Evolutionary conservation across 2,797 vertebrate species (phyloP).

Genomic region (Delichon dasypus): DNA sequence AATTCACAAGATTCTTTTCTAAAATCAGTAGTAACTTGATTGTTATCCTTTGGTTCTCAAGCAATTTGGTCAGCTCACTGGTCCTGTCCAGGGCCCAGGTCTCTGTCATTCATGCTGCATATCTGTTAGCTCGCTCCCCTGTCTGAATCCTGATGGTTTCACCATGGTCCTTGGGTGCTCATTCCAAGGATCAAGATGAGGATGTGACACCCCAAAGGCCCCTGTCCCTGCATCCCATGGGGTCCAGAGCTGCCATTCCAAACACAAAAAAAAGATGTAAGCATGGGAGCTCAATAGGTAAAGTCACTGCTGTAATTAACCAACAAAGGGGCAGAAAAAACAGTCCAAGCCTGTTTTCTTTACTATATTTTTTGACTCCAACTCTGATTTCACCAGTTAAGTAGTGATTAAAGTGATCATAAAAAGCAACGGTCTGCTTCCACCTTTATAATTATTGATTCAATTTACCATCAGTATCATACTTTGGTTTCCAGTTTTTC

Average conservation of each 20-base stretch:
- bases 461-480: not conserved
- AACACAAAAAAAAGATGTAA: not conserved
- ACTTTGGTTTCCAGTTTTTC: not conserved
- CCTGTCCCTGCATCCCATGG: not conserved
- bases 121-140: not conserved
- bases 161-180: rapidly evolving
- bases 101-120: not conserved
- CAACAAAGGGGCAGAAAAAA: not conserved
- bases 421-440: not conserved
- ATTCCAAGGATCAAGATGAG: not conserved
- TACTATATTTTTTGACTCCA: rapidly evolving
- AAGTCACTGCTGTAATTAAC: not conserved
- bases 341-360: not conserved
- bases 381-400: not conserved
- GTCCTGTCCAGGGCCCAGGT: not conserved
- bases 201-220: not conserved
- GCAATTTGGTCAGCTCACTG: not conserved
- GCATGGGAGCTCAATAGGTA: not conserved
- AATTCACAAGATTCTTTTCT: not conserved
- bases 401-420: not conserved
- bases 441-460: not conserved
- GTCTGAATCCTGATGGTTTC: not conserved
- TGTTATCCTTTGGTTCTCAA: not conserved
- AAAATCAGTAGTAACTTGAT: not conserved
- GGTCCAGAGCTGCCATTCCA: not conserved